Evolutionary conservation across 1,140 invertebrate genomes (phyloP).

Genomic region (Drosophila tani): DNA sequence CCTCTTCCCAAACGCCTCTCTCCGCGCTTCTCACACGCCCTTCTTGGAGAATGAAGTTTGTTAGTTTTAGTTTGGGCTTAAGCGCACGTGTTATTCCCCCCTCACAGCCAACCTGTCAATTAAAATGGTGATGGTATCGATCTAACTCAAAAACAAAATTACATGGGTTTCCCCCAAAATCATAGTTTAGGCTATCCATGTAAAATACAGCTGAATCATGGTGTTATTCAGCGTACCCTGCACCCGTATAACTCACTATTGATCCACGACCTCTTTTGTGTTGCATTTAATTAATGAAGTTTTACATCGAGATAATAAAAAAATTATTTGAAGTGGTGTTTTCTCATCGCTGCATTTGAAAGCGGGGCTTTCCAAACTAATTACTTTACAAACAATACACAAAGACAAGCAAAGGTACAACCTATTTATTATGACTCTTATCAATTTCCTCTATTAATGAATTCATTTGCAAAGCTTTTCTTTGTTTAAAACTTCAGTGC

Average conservation of each 20-base stretch:
- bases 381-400: slow-evolving; percentile 12
- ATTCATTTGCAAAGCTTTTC: not conserved
- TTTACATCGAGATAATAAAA: slow-evolving; percentile 17
- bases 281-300: slow-evolving; percentile 33
- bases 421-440: not conserved
- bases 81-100: slow-evolving; percentile 10
- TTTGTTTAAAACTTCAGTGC: not conserved
- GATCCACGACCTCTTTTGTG: slow-evolving; percentile 25
- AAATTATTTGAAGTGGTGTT: not conserved
- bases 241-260: slow-evolving; percentile 19
- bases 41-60: slow-evolving; percentile 2
- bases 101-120: slow-evolving; percentile 12
- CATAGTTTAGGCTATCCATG: slow-evolving; percentile 1
- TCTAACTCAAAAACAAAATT: slow-evolving; percentile 18
- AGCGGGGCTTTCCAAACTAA: slow-evolving; percentile 2
- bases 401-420: not conserved
- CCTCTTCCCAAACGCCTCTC: not conserved
- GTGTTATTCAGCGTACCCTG: not conserved
- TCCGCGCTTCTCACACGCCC: not conserved
- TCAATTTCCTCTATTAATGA: not conserved
- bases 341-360: slow-evolving; percentile 7
- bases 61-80: not conserved
- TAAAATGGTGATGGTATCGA: slow-evolving; percentile 30
- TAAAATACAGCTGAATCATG: slow-evolving; percentile 18
- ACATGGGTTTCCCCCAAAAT: slow-evolving; percentile 2